A percentile compares a stretch with the other conserved stretches of the same genome.
Conservation (phyloP, 2,113 vertebrate genomes). For the Platycercus adscitus region DNA sequence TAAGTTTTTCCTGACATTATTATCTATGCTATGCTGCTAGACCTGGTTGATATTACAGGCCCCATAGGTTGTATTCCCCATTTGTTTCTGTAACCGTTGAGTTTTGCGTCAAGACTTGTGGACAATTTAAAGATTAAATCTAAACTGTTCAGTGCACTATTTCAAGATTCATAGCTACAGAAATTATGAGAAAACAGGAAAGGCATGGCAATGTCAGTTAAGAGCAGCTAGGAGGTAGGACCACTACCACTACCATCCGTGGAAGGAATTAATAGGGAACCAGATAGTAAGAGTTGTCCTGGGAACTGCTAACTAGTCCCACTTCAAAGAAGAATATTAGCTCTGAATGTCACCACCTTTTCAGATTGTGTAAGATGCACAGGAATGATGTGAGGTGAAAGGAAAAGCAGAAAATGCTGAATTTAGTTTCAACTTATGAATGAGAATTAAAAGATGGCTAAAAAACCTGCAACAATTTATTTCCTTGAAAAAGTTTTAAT, state of each 20-base stretch:
- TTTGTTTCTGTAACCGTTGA: not conserved
- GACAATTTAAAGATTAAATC: not conserved
- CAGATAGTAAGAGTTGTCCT: not conserved
- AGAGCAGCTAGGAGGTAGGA: not conserved
- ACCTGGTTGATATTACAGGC: not conserved
- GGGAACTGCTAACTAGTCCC: not conserved
- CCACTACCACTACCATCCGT: fast-evolving
- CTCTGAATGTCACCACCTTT: not conserved
- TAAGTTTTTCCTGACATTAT: not conserved
- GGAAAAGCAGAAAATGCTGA: not conserved
- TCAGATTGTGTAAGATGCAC: not conserved
- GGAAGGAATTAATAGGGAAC: not conserved
- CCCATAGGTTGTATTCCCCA: fast-evolving
- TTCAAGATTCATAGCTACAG: not conserved
- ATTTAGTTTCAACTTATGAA: not conserved
- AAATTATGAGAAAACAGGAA: not conserved
- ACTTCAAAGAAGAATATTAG: not conserved
- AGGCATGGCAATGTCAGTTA: not conserved
- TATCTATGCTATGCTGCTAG: not conserved
- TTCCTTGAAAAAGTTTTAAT: not conserved
- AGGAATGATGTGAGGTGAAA: not conserved
- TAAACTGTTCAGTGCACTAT: not conserved
- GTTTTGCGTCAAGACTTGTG: not conserved
- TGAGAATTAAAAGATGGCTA: not conserved
- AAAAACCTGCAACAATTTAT: not conserved